Percentiles rank a stretch among this genome's conserved stretches.
These are phyloP conservation scores for Entelurus aequoreus DNA, from an alignment of 2,113 vertebrate genomes.

Conservation along the genomic window DNA sequence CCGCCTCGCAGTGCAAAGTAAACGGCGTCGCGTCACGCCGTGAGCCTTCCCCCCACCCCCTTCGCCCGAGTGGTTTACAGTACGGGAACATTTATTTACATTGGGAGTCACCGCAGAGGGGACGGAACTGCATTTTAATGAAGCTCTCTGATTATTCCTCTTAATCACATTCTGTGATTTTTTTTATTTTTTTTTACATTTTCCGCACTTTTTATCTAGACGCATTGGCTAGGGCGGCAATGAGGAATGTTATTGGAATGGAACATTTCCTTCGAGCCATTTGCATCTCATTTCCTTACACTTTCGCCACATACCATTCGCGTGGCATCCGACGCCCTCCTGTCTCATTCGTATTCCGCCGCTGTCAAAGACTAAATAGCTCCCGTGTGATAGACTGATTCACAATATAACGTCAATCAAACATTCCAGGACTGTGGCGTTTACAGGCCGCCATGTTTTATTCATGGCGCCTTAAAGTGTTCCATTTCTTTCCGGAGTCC, in stretches of 20 bases:
- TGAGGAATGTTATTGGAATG: slow-evolving; percentile 45
- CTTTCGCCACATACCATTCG: slow-evolving; percentile 40
- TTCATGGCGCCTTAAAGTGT: slow-evolving; percentile 56
- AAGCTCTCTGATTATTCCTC: slow-evolving; percentile 39
- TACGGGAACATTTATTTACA: not conserved
- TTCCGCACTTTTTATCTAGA: slow-evolving; percentile 20
- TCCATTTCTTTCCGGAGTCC: slow-evolving; percentile 37
- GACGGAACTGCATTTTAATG: slow-evolving; percentile 26
- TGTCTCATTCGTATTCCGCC: slow-evolving; percentile 57
- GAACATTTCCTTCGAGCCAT: slow-evolving; percentile 46
- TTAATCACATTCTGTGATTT: slow-evolving; percentile 36
- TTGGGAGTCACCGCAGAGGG: not conserved
- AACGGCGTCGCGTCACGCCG: slow-evolving; percentile 34
- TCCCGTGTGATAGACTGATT: slow-evolving; percentile 57
- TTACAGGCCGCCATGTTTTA: slow-evolving; percentile 68
- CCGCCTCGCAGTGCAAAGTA: slow-evolving; percentile 26
- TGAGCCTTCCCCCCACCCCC: not conserved
- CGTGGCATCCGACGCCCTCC: slow-evolving; percentile 31
- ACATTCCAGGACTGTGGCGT: slow-evolving; percentile 54
- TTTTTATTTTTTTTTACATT: slow-evolving; percentile 18
- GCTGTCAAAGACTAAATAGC: slow-evolving; percentile 46
- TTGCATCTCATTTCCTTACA: slow-evolving; percentile 59
- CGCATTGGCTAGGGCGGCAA: slow-evolving; percentile 8
- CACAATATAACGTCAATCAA: slow-evolving; percentile 67
- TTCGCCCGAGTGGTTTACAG: slow-evolving; percentile 19